phyloP scores from a whole-genome alignment of 1,140 invertebrate species.

The Himalopsyche phryganea region DNA sequence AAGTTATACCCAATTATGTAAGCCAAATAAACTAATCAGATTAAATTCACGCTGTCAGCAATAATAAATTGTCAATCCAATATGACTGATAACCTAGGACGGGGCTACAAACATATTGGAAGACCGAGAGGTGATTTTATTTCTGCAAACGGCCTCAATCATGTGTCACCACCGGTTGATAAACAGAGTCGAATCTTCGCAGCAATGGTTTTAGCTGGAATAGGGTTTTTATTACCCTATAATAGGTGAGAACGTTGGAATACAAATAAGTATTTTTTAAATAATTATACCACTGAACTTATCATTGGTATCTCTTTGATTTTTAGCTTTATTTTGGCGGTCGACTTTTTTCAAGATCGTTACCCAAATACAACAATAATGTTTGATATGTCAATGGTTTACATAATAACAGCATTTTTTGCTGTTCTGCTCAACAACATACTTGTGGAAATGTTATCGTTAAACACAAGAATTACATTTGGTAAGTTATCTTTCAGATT shows the following conservation, averaged over 20 bases:
- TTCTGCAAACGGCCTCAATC: conserved; percentile 44
- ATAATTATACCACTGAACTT: no score
- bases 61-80: conserved; percentile 21
- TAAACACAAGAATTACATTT: conserved; percentile 81
- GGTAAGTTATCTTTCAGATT: conserved; percentile 66
- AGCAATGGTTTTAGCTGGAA: conserved; percentile 78
- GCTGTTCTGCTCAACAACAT: conserved; percentile 84
- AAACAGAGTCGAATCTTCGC: conserved; percentile 75
- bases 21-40: no score
- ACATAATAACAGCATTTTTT: conserved; percentile 81
- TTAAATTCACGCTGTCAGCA: no score
- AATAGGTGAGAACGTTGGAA: conserved; percentile 66
- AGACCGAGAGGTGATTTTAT: conserved; percentile 39
- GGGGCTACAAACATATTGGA: conserved; percentile 61
- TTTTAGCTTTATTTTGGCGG: conserved; percentile 83
- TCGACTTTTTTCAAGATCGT: conserved; percentile 81
- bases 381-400: conserved; percentile 88
- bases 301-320: conserved; percentile 7
- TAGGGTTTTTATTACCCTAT: conserved; percentile 86
- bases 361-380: conserved; percentile 82
- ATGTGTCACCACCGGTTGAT: conserved; percentile 64
- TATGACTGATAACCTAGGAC: conserved; percentile 66
- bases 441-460: conserved; percentile 75
- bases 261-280: not conserved
- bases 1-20: no score